Base-by-base conservation (phyloP, 1,140 invertebrate species). In the Drosophila insularis region DNA sequence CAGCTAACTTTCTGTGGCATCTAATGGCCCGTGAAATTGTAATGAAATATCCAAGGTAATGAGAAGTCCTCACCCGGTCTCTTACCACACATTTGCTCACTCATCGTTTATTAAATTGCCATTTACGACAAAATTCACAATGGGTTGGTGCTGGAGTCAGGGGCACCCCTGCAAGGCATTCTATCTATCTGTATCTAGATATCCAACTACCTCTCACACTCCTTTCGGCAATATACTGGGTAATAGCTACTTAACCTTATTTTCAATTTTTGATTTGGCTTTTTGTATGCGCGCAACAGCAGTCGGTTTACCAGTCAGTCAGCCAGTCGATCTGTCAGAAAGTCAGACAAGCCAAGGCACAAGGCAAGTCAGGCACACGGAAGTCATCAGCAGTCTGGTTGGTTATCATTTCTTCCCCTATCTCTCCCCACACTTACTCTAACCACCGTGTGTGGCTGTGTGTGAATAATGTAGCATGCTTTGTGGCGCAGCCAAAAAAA, bases 191-290 rank as follows among this genome's bases (percentile, higher is more conserved):
- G 2, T 13, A 37, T 37, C 35, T 37, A 37, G 11, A 37, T 13
- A 37, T 37, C 35, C 11, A 11, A 11, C 35, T 4, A 4, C 11
- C 11, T 37, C 35, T 37, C 11, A 11, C 10, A 37, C 10, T 37
- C 35, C 11, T 37, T 37, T 11, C 13, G 35, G 58, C 75, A 79
- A 82, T 87, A 74, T 87, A 73, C 60, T 68, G 55, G 53, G 55
- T 87, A 87, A 87, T 89, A 87, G 84, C 84, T 82, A 87, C 84
- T 87, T 87, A 87, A 82, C 84, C 84, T 89, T 87, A 87, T 87
- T 87, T 87, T 87, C 84, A 89, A 87, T 87, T 89, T 89, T 87
- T 87, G 84, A 87, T 87, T 87, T 69, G 76, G 65, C 74, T 71
- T 71, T 76, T 68, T 81, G 62, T 37, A 4, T 40, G 35, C 37